Percentiles rank a stretch among this genome's conserved stretches.
Conservation (phyloP, 2,888 invertebrate genomes). For the Perizoma affinitatum region DNA sequence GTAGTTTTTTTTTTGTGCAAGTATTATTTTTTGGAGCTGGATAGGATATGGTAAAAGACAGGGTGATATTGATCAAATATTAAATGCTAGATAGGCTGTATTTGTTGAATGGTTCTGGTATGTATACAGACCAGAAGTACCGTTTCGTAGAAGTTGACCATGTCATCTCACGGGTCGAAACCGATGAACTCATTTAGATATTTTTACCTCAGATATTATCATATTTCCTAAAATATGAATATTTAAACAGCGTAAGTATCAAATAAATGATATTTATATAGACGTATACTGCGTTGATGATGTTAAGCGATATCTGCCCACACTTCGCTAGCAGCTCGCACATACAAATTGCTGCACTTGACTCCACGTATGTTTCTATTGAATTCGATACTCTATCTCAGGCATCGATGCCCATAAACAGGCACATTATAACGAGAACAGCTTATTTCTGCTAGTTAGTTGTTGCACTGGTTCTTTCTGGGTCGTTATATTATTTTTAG, state of each 20-base stretch:
- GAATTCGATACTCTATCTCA: conserved; percentile 42
- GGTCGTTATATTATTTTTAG: too few relatives aligned
- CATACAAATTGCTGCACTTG: conserved; percentile 57
- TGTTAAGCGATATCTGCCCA: conserved; percentile 42
- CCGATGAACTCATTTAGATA: conserved; percentile 21
- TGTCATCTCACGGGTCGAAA: conserved; percentile 22
- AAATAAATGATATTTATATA: conserved; percentile 30
- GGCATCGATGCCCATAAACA: conserved; percentile 21
- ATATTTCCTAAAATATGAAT: conserved; percentile 24
- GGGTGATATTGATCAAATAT: too few relatives aligned
- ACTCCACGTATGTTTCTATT: conserved; percentile 47
- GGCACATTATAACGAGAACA: not conserved
- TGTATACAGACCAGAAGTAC: too few relatives aligned
- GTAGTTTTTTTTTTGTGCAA: too few relatives aligned
- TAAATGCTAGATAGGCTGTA: too few relatives aligned
- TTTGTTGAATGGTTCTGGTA: too few relatives aligned
- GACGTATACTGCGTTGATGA: conserved; percentile 32
- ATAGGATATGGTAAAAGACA: too few relatives aligned
- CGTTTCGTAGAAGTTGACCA: conserved; percentile 21
- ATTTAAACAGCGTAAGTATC: conserved; percentile 28
- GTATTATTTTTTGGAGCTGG: too few relatives aligned
- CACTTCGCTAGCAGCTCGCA: conserved; percentile 36
- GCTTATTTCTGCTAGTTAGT: too few relatives aligned
- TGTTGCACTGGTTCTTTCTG: too few relatives aligned
- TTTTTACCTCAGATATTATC: conserved; percentile 23